Evolutionary conservation across 2,113 vertebrate genomes (phyloP).

Genomic region (Xiphophorus hellerii): DNA sequence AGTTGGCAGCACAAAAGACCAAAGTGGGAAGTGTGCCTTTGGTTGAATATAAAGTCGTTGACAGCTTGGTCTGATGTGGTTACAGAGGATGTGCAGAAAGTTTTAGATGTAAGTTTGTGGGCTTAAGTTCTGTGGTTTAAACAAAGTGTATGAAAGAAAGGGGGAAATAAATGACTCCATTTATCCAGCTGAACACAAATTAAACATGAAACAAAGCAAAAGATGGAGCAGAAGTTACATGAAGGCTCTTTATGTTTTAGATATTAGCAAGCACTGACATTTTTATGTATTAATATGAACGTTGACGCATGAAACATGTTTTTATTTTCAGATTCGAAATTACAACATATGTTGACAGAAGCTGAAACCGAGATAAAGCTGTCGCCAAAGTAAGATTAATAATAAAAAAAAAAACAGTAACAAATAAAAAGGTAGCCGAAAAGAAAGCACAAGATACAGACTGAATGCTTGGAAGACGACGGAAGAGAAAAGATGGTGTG

Average conservation of each 20-base stretch:
- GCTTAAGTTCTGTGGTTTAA: neutral
- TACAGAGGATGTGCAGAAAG: constrained; percentile 28
- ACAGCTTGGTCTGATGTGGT: constrained; percentile 50
- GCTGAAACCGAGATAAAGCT: constrained; percentile 48
- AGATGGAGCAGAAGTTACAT: constrained; percentile 6
- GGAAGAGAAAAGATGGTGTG: constrained; percentile 35
- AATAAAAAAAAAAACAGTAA: constrained; percentile 12
- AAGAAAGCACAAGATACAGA: constrained; percentile 14
- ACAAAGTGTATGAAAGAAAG: constrained; percentile 13
- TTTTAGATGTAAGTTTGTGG: constrained; percentile 11
- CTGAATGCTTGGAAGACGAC: constrained; percentile 20
- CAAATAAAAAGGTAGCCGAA: constrained; percentile 9
- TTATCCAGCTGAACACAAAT: constrained; percentile 29
- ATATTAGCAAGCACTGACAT: constrained; percentile 21
- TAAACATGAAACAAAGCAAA: constrained; percentile 21
- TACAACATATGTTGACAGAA: constrained; percentile 37
- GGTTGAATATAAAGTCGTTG: constrained; percentile 50
- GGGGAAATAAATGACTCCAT: neutral
- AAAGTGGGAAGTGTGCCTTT: constrained; percentile 51
- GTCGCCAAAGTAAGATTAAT: constrained; percentile 18
- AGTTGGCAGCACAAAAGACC: constrained; percentile 29
- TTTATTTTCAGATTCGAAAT: constrained; percentile 26
- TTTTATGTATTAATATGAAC: constrained; percentile 17
- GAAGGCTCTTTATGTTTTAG: neutral
- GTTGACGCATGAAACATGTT: constrained; percentile 1